These are phyloP conservation scores for Drosophila colorata DNA, from an alignment of 2,888 invertebrate genomes.

Conservation along the genomic window DNA sequence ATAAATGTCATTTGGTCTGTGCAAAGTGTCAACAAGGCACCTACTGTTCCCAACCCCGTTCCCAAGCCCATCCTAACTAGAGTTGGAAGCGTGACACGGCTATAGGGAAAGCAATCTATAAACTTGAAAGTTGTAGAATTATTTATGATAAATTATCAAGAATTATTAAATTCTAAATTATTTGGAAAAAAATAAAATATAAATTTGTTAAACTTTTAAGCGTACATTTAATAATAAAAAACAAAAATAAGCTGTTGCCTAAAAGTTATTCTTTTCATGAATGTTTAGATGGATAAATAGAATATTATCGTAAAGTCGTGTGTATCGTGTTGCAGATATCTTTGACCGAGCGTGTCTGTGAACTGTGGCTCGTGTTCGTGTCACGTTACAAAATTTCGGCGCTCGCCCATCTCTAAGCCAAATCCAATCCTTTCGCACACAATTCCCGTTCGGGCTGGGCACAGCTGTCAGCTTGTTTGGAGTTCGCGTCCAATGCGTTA, in stretches of 20 bases:
- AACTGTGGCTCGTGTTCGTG: neutral
- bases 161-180: too few species aligned
- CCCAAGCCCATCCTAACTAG: neutral
- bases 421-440: conserved; percentile 19
- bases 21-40: conserved; percentile 73
- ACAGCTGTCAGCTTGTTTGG: conserved; percentile 73
- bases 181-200: too few species aligned
- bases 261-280: too few species aligned
- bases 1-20: conserved; percentile 74
- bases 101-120: too few species aligned
- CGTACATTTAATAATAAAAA: too few species aligned
- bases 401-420: neutral
- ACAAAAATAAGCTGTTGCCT: too few species aligned
- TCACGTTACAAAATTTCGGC: neutral
- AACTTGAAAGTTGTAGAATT: too few species aligned
- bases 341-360: neutral
- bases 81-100: neutral
- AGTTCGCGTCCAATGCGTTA: conserved; percentile 76
- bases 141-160: too few species aligned
- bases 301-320: neutral
- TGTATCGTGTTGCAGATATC: too few species aligned
- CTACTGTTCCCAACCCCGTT: conserved; percentile 32
- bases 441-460: conserved; percentile 24
- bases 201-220: too few species aligned
- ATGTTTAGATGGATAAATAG: too few species aligned